Percentiles rank a stretch among this genome's conserved stretches.
These are phyloP conservation scores for Hydrotaea cyrtoneurina DNA, from an alignment of 2,888 invertebrate species.

Conservation along the genomic window DNA sequence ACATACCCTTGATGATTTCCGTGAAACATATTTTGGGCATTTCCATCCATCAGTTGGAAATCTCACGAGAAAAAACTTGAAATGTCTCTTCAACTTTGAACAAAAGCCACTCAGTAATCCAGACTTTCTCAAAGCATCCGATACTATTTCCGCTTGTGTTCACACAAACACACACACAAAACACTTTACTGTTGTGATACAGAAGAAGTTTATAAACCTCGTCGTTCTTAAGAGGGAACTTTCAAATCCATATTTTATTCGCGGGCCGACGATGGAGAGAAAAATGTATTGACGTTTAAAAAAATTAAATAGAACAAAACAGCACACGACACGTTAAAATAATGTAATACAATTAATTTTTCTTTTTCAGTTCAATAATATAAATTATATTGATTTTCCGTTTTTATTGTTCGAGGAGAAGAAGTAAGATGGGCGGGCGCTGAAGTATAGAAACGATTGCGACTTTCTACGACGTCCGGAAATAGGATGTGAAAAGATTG, in stretches of 20 bases:
- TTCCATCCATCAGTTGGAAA: conserved; percentile 81
- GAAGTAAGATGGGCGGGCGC: neutral
- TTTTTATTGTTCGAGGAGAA: neutral
- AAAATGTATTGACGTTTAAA: conserved; percentile 46
- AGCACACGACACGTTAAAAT: conserved; percentile 56
- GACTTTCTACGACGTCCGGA: conserved; percentile 52
- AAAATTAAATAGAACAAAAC: conserved; percentile 41
- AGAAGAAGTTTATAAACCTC: conserved; percentile 57
- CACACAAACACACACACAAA: neutral
- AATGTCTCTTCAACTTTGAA: conserved; percentile 34
- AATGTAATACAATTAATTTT: conserved; percentile 29
- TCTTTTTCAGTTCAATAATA: conserved; percentile 54
- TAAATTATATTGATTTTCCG: conserved; percentile 43
- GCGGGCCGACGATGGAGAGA: neutral
- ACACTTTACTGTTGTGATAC: conserved; percentile 11
- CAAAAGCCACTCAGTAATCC: conserved; percentile 29
- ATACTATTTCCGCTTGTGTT: neutral
- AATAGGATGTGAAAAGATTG: conserved; percentile 16
- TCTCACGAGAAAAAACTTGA: conserved; percentile 45
- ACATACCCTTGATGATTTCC: conserved; percentile 83
- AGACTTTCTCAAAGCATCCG: conserved; percentile 39
- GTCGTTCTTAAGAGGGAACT: conserved; percentile 39
- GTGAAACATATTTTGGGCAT: conserved; percentile 83
- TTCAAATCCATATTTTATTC: conserved; percentile 43
- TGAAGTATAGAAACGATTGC: conserved; percentile 34